Conservation (phyloP, 2,113 vertebrate species). For the Poicephalus meyeri region DNA sequence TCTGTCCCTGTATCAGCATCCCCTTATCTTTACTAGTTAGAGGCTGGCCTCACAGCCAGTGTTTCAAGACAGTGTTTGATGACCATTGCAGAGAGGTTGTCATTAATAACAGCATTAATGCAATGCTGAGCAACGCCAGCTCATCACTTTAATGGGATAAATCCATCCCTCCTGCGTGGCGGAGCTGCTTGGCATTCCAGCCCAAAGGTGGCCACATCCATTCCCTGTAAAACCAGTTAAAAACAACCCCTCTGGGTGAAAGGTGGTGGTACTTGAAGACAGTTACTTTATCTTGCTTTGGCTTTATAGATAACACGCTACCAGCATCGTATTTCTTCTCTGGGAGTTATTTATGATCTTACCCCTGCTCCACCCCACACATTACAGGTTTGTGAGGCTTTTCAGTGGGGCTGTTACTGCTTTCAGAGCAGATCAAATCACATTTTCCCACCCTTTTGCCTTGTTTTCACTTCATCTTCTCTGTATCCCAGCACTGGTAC, state of each 20-base stretch:
- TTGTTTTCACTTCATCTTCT: background rate
- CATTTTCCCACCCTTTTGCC: background rate
- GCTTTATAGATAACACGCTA: background rate
- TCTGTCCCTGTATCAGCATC: background rate
- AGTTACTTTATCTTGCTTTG: background rate
- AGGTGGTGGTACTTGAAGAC: background rate
- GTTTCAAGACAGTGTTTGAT: background rate
- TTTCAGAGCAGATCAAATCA: slow-evolving; percentile 1
- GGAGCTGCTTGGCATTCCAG: background rate
- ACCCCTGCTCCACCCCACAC: background rate
- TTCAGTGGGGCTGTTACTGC: background rate
- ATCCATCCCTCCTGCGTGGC: background rate
- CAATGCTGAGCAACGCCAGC: background rate
- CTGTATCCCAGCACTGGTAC: background rate
- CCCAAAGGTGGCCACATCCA: background rate
- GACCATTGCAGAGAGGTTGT: background rate
- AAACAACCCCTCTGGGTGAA: background rate
- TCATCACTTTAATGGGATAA: background rate
- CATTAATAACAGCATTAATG: background rate
- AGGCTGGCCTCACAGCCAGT: background rate
- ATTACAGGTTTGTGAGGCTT: background rate
- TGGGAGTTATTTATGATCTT: background rate
- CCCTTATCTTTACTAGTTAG: background rate
- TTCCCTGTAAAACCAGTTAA: background rate
- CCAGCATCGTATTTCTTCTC: background rate